A percentile compares a stretch with the other conserved stretches of the same genome.
These are phyloP conservation scores for Catocala sponsa DNA, from an alignment of 2,888 invertebrate genomes.

Conservation along the genomic window DNA sequence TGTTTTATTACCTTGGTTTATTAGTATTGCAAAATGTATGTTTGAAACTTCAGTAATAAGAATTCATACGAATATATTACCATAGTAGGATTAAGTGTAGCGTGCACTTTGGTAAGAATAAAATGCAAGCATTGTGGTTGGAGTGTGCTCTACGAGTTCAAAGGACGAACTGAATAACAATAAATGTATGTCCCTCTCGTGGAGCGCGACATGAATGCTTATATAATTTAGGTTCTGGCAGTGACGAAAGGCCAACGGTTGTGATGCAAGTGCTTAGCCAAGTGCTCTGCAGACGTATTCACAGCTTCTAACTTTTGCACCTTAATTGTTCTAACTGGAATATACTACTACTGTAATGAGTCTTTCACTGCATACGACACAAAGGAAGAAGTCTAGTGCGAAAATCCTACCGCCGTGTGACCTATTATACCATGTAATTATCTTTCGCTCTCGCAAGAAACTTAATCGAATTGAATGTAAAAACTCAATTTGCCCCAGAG, in stretches of 20 bases:
- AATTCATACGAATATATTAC: no score
- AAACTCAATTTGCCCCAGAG: constrained; percentile 9
- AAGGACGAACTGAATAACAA: constrained; percentile 46
- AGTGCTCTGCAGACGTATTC: constrained; percentile 6
- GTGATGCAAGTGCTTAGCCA: constrained; percentile 4
- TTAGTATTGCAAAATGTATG: no score
- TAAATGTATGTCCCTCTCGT: constrained; percentile 30
- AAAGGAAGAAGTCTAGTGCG: not conserved
- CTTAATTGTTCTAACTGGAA: constrained; percentile 3
- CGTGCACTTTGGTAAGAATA: not conserved
- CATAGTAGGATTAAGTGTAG: not conserved
- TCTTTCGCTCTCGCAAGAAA: constrained; percentile 16
- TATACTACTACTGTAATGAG: constrained; percentile 7
- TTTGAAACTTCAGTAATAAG: no score
- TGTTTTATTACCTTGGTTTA: no score
- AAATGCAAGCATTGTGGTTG: constrained; percentile 13
- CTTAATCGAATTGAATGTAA: constrained; percentile 13
- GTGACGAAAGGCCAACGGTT: constrained; percentile 11
- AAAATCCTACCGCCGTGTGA: constrained; percentile 2
- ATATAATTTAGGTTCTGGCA: constrained; percentile 30
- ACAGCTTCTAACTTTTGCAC: constrained; percentile 2
- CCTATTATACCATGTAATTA: constrained; percentile 4
- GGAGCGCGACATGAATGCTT: constrained; percentile 33
- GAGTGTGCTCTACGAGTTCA: constrained; percentile 27
- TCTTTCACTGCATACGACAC: constrained; percentile 4